Evolutionary conservation across 1,140 invertebrate species (phyloP).

Genomic region (Charaxes varanes): DNA sequence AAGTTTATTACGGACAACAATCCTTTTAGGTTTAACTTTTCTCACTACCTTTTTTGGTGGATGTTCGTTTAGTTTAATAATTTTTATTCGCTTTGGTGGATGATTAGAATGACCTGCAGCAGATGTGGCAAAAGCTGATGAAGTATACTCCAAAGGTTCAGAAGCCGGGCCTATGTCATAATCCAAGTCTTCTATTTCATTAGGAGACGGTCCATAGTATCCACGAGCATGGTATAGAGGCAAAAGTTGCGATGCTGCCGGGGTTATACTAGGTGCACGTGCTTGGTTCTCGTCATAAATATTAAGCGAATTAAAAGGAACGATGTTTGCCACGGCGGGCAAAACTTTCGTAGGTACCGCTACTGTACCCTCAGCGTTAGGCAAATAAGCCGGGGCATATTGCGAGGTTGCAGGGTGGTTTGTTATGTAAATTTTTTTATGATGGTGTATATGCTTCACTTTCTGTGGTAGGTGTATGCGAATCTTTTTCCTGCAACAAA

Average conservation of each 20-base stretch:
- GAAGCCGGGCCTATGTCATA: slow-evolving; percentile 44
- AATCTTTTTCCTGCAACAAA: slow-evolving; percentile 73
- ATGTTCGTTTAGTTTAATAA: slow-evolving; percentile 56
- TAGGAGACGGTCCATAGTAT: slow-evolving; percentile 62
- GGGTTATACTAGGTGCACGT: slow-evolving; percentile 24
- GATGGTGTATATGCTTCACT: slow-evolving; percentile 73
- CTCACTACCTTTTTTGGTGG: slow-evolving; percentile 48
- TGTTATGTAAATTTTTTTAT: slow-evolving; percentile 72
- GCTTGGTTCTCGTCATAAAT: slow-evolving; percentile 43
- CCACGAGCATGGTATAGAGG: slow-evolving; percentile 64
- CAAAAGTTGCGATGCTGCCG: slow-evolving; percentile 53
- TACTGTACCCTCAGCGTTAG: slow-evolving; percentile 50
- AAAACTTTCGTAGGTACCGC: slow-evolving; percentile 50
- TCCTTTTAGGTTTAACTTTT: slow-evolving; percentile 52
- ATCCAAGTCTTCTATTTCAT: slow-evolving; percentile 50
- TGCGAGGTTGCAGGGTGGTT: slow-evolving; percentile 61
- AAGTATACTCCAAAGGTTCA: slow-evolving; percentile 27
- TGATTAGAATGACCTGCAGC: slow-evolving; percentile 22
- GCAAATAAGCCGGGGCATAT: slow-evolving; percentile 61
- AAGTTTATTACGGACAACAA: slow-evolving; percentile 36
- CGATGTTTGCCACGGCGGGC: slow-evolving; percentile 42
- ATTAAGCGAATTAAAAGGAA: slow-evolving; percentile 49
- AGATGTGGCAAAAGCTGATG: slow-evolving; percentile 32
- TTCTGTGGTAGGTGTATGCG: slow-evolving; percentile 74
- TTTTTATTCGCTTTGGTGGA: slow-evolving; percentile 52